Conservation (phyloP, 2,888 invertebrate species). For the Hydriomena furcata region DNA sequence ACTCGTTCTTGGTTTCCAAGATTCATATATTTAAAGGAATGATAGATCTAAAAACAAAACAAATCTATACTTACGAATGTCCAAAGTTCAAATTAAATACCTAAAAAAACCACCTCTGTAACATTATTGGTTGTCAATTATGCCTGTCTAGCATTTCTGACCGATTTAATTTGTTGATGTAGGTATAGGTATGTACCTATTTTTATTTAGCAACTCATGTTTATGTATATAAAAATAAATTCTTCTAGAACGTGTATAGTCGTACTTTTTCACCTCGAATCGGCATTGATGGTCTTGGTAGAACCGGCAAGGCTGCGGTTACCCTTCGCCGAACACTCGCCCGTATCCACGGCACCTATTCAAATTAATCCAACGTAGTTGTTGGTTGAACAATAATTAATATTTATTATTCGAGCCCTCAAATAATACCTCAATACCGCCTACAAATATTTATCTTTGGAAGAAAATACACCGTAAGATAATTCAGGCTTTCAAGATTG, state of each 20-base stretch:
- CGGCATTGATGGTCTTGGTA: slow-evolving; percentile 71
- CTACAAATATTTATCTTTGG: slow-evolving; percentile 5
- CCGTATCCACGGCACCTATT: slow-evolving; percentile 48
- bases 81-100: no score
- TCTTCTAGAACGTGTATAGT: slow-evolving; percentile 65
- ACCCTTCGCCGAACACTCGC: slow-evolving; percentile 72
- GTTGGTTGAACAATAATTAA: slow-evolving; percentile 36
- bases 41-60: no score
- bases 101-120: no score
- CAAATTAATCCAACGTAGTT: slow-evolving; percentile 45
- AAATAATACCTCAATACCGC: slow-evolving; percentile 6
- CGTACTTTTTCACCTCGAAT: slow-evolving; percentile 72
- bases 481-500: neutral
- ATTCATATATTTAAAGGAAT: slow-evolving; percentile 23
- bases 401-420: slow-evolving; percentile 28
- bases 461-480: slow-evolving; percentile 11
- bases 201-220: slow-evolving; percentile 30
- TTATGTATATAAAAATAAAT: no score
- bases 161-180: no score
- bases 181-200: no score
- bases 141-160: no score
- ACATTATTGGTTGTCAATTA: no score
- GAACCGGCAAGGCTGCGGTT: slow-evolving; percentile 77
- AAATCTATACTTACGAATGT: no score
- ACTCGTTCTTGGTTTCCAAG: slow-evolving; percentile 41